These are phyloP conservation scores for Liopterus haemorrhoidalis DNA, from an alignment of 2,888 invertebrate genomes.

Conservation along the genomic window DNA sequence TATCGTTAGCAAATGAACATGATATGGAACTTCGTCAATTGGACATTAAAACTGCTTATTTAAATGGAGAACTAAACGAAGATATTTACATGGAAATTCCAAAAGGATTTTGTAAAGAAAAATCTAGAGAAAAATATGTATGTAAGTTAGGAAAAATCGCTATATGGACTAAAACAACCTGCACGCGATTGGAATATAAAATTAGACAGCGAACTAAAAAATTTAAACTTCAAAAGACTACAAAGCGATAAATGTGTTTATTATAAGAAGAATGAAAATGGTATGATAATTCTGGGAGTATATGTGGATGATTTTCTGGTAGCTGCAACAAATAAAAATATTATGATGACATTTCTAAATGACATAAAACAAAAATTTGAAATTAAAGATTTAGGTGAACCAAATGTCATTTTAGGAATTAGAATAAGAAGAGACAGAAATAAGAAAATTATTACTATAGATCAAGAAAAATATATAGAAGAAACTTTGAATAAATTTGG, in stretches of 20 bases:
- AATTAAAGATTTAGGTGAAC: slow-evolving; percentile 3
- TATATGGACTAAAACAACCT: slow-evolving; percentile 1
- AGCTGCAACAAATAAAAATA: slow-evolving; percentile 7
- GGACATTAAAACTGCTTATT: no score
- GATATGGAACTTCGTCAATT: no score
- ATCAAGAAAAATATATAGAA: neutral
- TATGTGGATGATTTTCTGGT: slow-evolving; percentile 2
- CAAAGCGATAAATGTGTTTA: neutral
- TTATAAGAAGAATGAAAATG: neutral
- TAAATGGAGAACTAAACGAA: no score
- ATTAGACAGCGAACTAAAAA: neutral
- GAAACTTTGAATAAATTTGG: neutral
- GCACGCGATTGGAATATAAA: slow-evolving; percentile 2
- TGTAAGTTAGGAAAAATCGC: neutral
- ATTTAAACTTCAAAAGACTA: neutral
- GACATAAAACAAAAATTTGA: slow-evolving; percentile 1
- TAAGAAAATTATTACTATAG: neutral
- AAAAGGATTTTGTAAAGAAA: no score
- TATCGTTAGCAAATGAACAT: no score
- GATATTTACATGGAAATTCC: no score
- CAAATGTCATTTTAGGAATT: neutral
- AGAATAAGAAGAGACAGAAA: slow-evolving; percentile 1
- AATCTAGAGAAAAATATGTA: neutral
- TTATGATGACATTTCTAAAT: neutral
- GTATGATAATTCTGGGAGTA: slow-evolving; percentile 2